Evolutionary conservation across 2,888 invertebrate species (phyloP).

Genomic region (Acleris laterana): DNA sequence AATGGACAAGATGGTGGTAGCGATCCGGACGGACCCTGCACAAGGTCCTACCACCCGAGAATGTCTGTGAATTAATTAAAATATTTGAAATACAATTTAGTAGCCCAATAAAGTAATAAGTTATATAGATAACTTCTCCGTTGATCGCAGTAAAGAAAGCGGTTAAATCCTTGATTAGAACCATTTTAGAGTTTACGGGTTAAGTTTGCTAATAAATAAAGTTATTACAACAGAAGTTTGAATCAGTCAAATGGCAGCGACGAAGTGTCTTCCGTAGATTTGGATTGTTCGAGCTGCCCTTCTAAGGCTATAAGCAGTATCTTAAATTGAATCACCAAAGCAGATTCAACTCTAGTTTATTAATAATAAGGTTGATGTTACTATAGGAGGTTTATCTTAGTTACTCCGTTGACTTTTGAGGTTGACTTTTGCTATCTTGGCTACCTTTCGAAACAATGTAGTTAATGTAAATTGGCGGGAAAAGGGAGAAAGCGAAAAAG

Average conservation of each 20-base stretch:
- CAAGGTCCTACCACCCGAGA: too few species aligned
- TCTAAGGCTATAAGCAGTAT: too few species aligned
- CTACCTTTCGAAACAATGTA: too few species aligned
- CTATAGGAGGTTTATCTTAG: too few species aligned
- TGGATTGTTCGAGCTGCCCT: neutral
- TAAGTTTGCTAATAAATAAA: constrained; percentile 26
- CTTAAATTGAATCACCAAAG: too few species aligned
- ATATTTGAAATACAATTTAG: neutral
- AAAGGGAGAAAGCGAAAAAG: too few species aligned
- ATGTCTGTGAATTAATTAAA: neutral
- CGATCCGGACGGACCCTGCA: too few species aligned
- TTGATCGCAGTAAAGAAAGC: constrained; percentile 5
- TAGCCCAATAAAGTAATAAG: neutral
- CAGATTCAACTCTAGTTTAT: too few species aligned
- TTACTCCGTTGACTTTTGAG: too few species aligned
- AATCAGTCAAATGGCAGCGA: constrained; percentile 11
- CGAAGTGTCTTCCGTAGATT: neutral
- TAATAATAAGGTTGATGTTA: too few species aligned
- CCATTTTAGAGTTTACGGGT: constrained; percentile 17
- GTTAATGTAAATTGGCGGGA: too few species aligned
- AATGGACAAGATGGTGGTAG: too few species aligned
- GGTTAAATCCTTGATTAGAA: constrained; percentile 24
- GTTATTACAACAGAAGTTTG: constrained; percentile 17
- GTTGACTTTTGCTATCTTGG: neutral
- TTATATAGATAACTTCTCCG: neutral